Percentiles rank a stretch among this genome's conserved stretches.
These are phyloP conservation scores for Drosophila bocqueti DNA, from an alignment of 1,140 invertebrate species.

Conservation along the genomic window DNA sequence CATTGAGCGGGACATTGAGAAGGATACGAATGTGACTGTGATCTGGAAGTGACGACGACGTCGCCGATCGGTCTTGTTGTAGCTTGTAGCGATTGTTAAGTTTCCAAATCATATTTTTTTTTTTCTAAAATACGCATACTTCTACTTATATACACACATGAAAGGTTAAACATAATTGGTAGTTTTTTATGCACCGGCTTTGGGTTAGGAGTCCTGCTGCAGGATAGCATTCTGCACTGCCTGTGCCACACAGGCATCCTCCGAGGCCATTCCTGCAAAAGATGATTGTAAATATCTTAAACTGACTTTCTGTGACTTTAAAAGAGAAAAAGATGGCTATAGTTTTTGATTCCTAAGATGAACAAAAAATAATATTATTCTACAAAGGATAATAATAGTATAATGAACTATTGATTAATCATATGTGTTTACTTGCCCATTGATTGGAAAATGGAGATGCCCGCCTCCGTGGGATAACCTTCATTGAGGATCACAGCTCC, in stretches of 20 bases:
- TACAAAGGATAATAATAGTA: not conserved
- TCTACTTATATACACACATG: slow-evolving; percentile 10
- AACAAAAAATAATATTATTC: not conserved
- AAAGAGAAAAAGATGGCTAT: slow-evolving; percentile 17
- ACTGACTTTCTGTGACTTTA: not conserved
- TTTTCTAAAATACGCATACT: slow-evolving; percentile 31
- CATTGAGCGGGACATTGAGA: slow-evolving; percentile 94
- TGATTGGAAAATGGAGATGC: slow-evolving; percentile 68
- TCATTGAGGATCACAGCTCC: slow-evolving; percentile 74
- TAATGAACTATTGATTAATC: not conserved
- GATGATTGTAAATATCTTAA: not conserved
- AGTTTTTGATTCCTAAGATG: not conserved
- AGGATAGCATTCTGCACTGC: slow-evolving; percentile 51
- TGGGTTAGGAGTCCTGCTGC: not conserved
- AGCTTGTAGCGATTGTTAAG: slow-evolving; percentile 46
- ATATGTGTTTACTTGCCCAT: slow-evolving; percentile 41
- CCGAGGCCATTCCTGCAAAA: slow-evolving; percentile 67
- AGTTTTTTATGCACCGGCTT: not conserved
- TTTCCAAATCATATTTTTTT: slow-evolving; percentile 42
- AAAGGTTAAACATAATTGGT: not conserved
- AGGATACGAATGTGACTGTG: slow-evolving; percentile 92
- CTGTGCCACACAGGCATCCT: slow-evolving; percentile 75
- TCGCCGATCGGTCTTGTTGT: slow-evolving; percentile 25
- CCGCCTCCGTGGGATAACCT: slow-evolving; percentile 18
- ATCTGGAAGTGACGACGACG: slow-evolving; percentile 91